Evolutionary conservation across 2,113 vertebrate genomes (phyloP).

Genomic region (Charadrius vociferus): DNA sequence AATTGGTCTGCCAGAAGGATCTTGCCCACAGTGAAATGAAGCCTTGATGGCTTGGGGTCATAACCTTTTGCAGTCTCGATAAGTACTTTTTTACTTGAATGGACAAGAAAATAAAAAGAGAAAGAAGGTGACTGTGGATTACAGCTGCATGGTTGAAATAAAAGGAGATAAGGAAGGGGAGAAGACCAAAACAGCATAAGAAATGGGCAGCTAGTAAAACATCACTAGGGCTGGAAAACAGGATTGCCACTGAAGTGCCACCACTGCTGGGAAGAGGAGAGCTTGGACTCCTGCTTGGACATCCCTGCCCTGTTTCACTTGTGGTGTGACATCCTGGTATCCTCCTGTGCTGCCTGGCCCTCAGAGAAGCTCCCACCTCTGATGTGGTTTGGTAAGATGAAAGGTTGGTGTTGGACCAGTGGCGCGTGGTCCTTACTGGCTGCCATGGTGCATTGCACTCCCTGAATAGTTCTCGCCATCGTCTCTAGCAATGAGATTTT

Average conservation of each 20-base stretch:
- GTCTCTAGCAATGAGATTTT: neutral
- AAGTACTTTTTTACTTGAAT: neutral
- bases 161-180: neutral
- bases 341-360: neutral
- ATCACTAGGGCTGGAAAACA: neutral
- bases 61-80: neutral
- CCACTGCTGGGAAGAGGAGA: neutral
- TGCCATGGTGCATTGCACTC: neutral
- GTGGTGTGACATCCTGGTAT: neutral
- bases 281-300: neutral
- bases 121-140: neutral
- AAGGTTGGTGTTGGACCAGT: neutral
- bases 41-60: neutral
- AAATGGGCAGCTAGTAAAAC: neutral
- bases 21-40: neutral
- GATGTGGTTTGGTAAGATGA: neutral
- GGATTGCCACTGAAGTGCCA: neutral
- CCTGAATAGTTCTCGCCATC: neutral
- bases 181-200: rapidly evolving
- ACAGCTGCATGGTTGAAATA: neutral
- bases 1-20: neutral
- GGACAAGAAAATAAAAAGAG: neutral
- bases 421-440: rapidly evolving
- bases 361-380: neutral
- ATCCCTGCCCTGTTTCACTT: neutral